Percentiles rank a stretch among this genome's conserved stretches.
phyloP scores from a whole-genome alignment of 2,888 invertebrate genomes.

The Plebejus melissa region DNA sequence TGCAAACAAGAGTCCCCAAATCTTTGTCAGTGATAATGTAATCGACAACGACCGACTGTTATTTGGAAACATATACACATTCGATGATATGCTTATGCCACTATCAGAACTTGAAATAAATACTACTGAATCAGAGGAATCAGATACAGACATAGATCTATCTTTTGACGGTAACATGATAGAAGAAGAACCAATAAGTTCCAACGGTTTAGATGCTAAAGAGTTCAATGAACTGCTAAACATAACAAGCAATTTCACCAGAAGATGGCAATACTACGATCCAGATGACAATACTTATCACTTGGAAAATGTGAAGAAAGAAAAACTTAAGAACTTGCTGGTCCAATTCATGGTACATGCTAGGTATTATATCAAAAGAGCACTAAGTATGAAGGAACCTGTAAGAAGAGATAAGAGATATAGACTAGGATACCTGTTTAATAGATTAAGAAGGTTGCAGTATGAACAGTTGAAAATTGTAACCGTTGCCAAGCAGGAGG shows the following conservation, averaged over 20 bases:
- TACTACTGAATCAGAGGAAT: conserved; percentile 24
- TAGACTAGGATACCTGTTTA: conserved; percentile 49
- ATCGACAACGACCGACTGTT: conserved; percentile 34
- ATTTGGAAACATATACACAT: conserved; percentile 36
- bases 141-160: conserved; percentile 9
- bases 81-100: conserved; percentile 37
- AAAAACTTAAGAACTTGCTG: conserved; percentile 31
- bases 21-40: conserved; percentile 34
- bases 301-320: conserved; percentile 29
- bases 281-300: conserved; percentile 31
- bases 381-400: conserved; percentile 37
- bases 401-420: conserved; percentile 45
- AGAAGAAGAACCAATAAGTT: conserved; percentile 28
- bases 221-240: conserved; percentile 38
- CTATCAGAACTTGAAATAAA: conserved; percentile 27
- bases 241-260: conserved; percentile 32
- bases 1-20: neutral
- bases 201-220: conserved; percentile 30
- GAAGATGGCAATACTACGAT: conserved; percentile 32
- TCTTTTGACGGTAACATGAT: conserved; percentile 7
- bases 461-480: conserved; percentile 44
- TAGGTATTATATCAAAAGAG: conserved; percentile 45
- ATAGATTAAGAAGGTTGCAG: conserved; percentile 44
- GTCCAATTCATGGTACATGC: conserved; percentile 44
- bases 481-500: neutral